Evolutionary conservation across 2,888 invertebrate genomes (phyloP), one percentile per base, ranked within the genome.

Genomic region (Eulithis testata): DNA sequence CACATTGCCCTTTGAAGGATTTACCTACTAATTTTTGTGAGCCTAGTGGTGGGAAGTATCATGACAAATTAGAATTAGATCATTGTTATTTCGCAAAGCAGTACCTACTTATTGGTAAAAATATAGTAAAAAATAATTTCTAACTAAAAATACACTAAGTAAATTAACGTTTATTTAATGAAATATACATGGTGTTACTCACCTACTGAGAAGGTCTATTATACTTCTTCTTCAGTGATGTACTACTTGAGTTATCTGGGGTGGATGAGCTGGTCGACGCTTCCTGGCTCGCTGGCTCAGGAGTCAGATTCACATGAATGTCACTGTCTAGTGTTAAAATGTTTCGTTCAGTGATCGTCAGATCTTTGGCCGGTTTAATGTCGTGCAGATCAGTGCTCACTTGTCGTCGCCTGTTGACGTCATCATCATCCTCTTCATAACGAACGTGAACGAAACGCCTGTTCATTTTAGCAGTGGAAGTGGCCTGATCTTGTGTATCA

Each of bases 401-500:
- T 36, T 36, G 11, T 9, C 21, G 54, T 11, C 55, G 36, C 49
- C 14, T 63, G 0, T 14, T 49, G 8, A 8, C 40, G 8, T 51
- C 14, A 11, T 54, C 58, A 27, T 71, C 58, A 6, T 73, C 69
- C 60, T 78, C 76, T 37, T 73, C 62, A 57, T 75, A 76, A n/a
- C 69, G 70, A 11, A 76, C 69, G 54, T 51, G 73, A 8, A 71
- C 58, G 1, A 56, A 54, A 8, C 69, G 73, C 54, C 66, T 69
- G 31, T 61, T 72, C 37, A 63, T 8, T 37, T 60, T 73, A 0
- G 73, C 27, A n/a, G 68, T 69, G 3, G 71, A 68, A 7, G 69
- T 66, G 0, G 55, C 58, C 11, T 56, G 63, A 36, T 65, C 57
- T 7, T 56, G 53, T 9, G 36, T 52, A 1, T 65, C 54, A 2